These are phyloP conservation scores for Ernsta delagoae DNA, from an alignment of 2,888 invertebrate genomes.

Conservation along the genomic window DNA sequence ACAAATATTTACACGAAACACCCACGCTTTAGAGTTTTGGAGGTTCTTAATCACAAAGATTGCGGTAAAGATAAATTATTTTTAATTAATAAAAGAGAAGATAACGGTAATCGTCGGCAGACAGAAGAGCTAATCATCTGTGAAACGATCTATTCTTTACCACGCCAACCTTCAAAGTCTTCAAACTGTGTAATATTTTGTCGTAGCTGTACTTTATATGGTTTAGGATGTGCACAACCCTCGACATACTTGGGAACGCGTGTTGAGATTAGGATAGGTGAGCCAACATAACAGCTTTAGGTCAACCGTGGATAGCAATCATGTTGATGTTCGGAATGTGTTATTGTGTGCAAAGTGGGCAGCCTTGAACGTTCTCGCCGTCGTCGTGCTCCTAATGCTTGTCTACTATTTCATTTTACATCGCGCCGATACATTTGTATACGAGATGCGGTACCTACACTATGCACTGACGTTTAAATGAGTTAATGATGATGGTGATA, in stretches of 20 bases:
- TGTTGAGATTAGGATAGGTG: neutral
- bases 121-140: neutral
- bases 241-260: too few species aligned
- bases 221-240: too few species aligned
- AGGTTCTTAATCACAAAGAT: neutral
- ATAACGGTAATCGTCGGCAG: neutral
- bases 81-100: neutral
- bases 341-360: slow-evolving; percentile 22
- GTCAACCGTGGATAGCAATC: neutral
- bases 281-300: neutral
- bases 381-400: neutral
- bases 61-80: slow-evolving; percentile 4
- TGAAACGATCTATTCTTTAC: too few species aligned
- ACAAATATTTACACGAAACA: slow-evolving; percentile 10
- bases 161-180: too few species aligned
- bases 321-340: slow-evolving; percentile 11
- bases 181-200: too few species aligned
- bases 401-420: slow-evolving; percentile 14
- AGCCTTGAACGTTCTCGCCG: slow-evolving; percentile 9
- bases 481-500: too few species aligned
- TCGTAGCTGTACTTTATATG: too few species aligned
- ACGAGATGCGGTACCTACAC: too few species aligned
- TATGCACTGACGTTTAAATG: too few species aligned
- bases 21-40: neutral
- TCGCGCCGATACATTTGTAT: slow-evolving; percentile 9